Percentiles rank a stretch among this genome's conserved stretches.
phyloP scores from a whole-genome alignment of 2,888 invertebrate genomes.

The Netelia inedita region DNA sequence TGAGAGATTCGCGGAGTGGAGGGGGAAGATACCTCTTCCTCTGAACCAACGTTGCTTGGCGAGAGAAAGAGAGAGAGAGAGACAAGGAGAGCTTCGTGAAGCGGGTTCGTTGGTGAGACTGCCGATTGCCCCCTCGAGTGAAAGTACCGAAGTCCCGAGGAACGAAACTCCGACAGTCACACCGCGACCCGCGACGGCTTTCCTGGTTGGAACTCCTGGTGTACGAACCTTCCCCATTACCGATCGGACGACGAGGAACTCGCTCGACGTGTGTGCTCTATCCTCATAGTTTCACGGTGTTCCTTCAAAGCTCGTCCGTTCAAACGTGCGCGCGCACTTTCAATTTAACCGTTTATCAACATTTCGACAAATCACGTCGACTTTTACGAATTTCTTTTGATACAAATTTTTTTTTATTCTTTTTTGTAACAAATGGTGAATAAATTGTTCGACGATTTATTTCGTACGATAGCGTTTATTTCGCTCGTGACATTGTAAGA shows the following conservation, averaged over 20 bases:
- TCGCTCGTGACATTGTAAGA: neutral
- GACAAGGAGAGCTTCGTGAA: conserved; percentile 11
- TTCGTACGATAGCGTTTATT: neutral
- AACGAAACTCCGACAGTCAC: conserved; percentile 72
- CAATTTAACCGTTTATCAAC: neutral
- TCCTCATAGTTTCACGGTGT: conserved; percentile 1
- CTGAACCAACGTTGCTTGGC: neutral
- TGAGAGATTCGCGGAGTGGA: conserved; percentile 3
- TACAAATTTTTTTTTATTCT: neutral
- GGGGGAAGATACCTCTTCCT: conserved; percentile 27
- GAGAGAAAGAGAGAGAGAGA: conserved; percentile 32
- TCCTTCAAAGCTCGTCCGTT: neutral
- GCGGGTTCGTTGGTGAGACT: conserved; percentile 49
- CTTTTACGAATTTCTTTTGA: too few relatives aligned
- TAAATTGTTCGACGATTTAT: neutral
- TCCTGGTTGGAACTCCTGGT: conserved; percentile 54
- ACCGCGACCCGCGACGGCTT: conserved; percentile 73
- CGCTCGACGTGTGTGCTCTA: conserved; percentile 9
- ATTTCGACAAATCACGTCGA: too few relatives aligned
- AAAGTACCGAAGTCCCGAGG: conserved; percentile 68
- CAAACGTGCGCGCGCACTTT: neutral
- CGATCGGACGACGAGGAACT: conserved; percentile 19
- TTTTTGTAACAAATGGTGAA: conserved; percentile 19
- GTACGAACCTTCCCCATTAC: conserved; percentile 7
- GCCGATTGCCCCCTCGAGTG: conserved; percentile 67